phyloP scores from a whole-genome alignment of 2,113 vertebrate species.

The Ictalurus furcatus region DNA sequence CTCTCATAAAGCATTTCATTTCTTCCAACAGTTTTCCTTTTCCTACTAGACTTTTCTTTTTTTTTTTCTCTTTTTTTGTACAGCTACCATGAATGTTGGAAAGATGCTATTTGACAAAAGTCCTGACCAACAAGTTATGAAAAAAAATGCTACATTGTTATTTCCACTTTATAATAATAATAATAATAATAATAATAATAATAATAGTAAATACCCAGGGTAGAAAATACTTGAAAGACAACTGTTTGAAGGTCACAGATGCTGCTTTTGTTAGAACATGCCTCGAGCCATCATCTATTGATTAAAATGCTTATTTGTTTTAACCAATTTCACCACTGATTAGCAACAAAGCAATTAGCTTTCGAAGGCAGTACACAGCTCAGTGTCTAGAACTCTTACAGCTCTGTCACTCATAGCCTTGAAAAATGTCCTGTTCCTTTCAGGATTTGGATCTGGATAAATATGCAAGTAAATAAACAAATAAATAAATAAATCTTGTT shows the following conservation, averaged over 20 bases:
- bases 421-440: neutral
- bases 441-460: neutral
- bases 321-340: constrained; percentile 30
- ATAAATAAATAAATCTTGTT: neutral
- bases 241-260: neutral
- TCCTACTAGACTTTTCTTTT: neutral
- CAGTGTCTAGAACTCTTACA: neutral
- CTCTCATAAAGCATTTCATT: neutral
- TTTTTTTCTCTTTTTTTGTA: neutral
- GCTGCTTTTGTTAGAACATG: neutral
- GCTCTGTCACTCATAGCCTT: neutral
- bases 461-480: neutral
- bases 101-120: neutral
- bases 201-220: neutral
- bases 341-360: constrained; percentile 28
- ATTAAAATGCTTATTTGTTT: constrained; percentile 24
- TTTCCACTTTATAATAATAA: neutral
- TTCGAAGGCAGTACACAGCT: neutral
- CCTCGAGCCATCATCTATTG: neutral
- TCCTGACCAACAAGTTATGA: neutral
- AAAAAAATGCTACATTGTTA: neutral
- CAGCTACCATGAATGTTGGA: neutral
- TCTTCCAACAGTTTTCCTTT: neutral
- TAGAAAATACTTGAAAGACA: neutral
- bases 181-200: no score